Base-by-base conservation (phyloP, 2,113 vertebrate genomes). In the Fregata magnificens region DNA sequence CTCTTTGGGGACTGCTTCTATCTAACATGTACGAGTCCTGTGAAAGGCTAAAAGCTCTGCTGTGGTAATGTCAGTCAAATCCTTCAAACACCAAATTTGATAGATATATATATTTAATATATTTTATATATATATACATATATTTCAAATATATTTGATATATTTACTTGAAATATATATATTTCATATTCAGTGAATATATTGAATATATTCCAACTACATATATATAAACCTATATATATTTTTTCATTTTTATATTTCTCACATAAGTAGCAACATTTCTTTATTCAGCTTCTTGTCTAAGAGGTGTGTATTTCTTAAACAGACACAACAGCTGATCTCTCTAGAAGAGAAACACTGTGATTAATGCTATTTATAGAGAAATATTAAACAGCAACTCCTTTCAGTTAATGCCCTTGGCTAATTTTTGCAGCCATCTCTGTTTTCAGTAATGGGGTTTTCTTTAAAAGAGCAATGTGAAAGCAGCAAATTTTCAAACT, bases 361-460 rank as follows among this genome's bases (percentile, higher is more conserved):
- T 79, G 69, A 92, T 95, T 86, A 88, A 65, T 71, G 76, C 67
- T 94, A 96, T 97, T 92, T 94, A 70, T 93, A 90, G 82, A 76
- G 50, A 96, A 95, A 90, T 86, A 91, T 89, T 94, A 90, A 93
- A 66, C 42, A 91, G 73, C 81, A 94, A 10, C 34, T 79, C 56
- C 50, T 94, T 90, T 92, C 70, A 82, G 59, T 76, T 90, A 92
- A 81, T 73, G 79, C 63, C 52, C 53, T 93, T 72, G 42, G 88
- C 58, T 95, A 86, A 88, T 82, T 96, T 92, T 94, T 94, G 82
- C 77, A 88, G 83, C 34, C 87, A 82, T 69, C 49, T 97, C 62
- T 89, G 14, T 95, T 95, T 88, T 77, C 87, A 86, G 38, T 84
- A 90, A 45, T 66, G 66, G 34, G 28, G 76, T 95, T 97, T 94